phyloP scores from a whole-genome alignment of 2,113 vertebrate species.

The Edolisoma coerulescens region DNA sequence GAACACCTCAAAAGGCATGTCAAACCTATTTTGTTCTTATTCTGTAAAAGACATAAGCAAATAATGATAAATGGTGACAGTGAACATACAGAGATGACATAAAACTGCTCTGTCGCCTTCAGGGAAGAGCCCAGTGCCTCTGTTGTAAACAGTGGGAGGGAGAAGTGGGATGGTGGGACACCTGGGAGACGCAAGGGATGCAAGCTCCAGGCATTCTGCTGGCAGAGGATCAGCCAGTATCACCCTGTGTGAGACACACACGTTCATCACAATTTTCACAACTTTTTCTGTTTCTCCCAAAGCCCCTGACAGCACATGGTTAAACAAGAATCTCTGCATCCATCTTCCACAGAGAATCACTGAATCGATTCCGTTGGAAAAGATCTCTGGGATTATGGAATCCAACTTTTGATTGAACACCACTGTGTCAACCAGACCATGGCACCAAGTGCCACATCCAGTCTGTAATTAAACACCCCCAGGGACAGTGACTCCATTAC shows the following conservation, averaged over 20 bases:
- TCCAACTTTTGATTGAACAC: not conserved
- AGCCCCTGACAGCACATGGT: not conserved
- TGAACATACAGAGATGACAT: not conserved
- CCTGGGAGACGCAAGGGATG: not conserved
- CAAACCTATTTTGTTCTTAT: not conserved
- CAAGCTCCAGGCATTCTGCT: not conserved
- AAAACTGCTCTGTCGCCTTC: not conserved
- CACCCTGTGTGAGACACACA: not conserved
- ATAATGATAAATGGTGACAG: not conserved
- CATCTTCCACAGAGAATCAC: not conserved
- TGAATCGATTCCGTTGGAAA: not conserved
- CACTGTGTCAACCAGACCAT: not conserved
- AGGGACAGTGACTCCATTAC: not conserved
- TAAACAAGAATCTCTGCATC: not conserved
- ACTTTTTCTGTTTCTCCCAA: not conserved
- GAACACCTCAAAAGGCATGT: not conserved
- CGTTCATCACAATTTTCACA: not conserved
- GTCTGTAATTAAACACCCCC: not conserved
- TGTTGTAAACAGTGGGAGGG: not conserved
- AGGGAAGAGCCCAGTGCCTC: not conserved
- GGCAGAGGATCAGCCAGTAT: not conserved
- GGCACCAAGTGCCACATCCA: not conserved
- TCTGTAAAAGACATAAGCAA: not conserved
- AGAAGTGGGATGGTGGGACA: not conserved
- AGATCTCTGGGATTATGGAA: not conserved